phyloP scores from a whole-genome alignment of 1,140 invertebrate genomes.

The Magallana angulata region DNA sequence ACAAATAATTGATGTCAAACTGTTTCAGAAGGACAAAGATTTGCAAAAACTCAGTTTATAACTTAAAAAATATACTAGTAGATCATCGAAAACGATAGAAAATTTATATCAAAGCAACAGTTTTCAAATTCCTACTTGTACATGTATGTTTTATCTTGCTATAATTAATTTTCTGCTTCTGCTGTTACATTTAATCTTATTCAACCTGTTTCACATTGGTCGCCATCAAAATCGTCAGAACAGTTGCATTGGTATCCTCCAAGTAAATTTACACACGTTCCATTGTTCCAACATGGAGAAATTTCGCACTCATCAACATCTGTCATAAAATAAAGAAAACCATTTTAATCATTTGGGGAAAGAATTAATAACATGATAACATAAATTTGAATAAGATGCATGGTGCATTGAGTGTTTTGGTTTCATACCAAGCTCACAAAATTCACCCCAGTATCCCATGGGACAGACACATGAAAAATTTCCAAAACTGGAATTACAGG shows the following conservation, averaged over 20 bases:
- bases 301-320: not conserved
- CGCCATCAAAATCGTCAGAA: slow-evolving; percentile 95
- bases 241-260: slow-evolving; percentile 81
- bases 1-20: too few species aligned
- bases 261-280: not conserved
- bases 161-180: too few species aligned
- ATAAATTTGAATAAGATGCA: not conserved
- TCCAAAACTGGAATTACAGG: slow-evolving; percentile 51
- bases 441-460: slow-evolving; percentile 39
- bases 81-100: too few species aligned
- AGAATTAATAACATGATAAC: not conserved
- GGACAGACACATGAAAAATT: slow-evolving; percentile 51
- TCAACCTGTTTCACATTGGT: slow-evolving; percentile 88
- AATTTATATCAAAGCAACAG: too few species aligned
- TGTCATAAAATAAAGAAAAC: not conserved
- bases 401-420: not conserved
- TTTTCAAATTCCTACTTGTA: too few species aligned
- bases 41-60: too few species aligned
- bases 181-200: too few species aligned
- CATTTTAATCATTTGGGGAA: not conserved
- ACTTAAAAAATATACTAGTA: too few species aligned
- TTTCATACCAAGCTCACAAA: slow-evolving; percentile 45
- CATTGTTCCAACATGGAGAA: not conserved
- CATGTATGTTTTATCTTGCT: too few species aligned
- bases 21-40: too few species aligned